Evolutionary conservation across 2,888 invertebrate species (phyloP), one percentile per base, ranked within the genome.

Genomic region (Pasiphila rectangulata): DNA sequence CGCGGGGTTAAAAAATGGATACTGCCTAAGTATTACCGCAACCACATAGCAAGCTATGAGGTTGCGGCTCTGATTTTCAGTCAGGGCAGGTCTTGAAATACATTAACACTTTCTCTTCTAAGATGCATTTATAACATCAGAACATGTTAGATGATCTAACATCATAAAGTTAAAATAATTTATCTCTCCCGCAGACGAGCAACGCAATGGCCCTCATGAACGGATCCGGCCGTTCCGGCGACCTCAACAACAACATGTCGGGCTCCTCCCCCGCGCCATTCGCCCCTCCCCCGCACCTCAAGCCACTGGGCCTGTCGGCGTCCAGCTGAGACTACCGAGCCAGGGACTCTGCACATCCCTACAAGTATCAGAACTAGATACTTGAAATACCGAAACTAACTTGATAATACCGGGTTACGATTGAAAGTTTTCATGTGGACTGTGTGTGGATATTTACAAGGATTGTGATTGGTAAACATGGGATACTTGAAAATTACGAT

Each of bases 161-260:
- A n/a, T 9, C 24, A 3, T 25, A 1, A 9, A 19, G 12, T 24
- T 24, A 36, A 23, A 5, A n/a, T 27, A 12, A 2, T 3, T 34
- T 21, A 49, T 52, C 20, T 60, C 58, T 68, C 53, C 59, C 64
- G 69, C 85, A 89, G 84, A 74, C 83, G 25, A 86, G 75, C 73
- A 83, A 82, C 65, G 75, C 84, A 1, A 84, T 88, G 83, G 72
- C 73, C 25, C 74, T 91, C 65, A 90, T 92, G 86, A 92, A 91
- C 74, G 91, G 88, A 20, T 81, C 86, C 1, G 69, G 79, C 51
- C 72, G 85, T 46, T 80, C 91, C 39, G 92, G 92, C n/a, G 93
- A 92, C 72, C 77, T 92, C 60, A 92, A 92, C 87, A 93, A 93
- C 84, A 93, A 92, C 80, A 92, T 92, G 92, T 91, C 92, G 9